These are phyloP conservation scores for Denticeps clupeoides DNA, from an alignment of 2,797 vertebrate species.

Conservation along the genomic window DNA sequence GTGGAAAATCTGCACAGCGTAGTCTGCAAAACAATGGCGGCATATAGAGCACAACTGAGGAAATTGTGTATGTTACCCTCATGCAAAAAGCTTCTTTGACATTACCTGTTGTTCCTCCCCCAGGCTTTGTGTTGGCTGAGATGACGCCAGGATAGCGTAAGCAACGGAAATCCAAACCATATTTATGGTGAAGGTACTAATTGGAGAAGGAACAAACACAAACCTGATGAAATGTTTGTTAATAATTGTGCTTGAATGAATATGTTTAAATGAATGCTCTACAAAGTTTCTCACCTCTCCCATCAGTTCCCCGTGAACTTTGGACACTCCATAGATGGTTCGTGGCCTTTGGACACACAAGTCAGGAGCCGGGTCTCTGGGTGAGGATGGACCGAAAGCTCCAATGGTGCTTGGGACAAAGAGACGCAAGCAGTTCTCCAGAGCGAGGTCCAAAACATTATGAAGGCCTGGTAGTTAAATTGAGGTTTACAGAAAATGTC, in stretches of 20 bases:
- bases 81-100: too few relatives aligned
- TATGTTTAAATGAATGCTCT: too few relatives aligned
- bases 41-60: background rate
- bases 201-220: constrained; percentile 18
- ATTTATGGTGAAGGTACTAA: constrained; percentile 69
- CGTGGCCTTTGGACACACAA: constrained; percentile 66
- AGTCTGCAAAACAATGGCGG: constrained; percentile 42
- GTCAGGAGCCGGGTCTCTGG: constrained; percentile 65
- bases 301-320: constrained; percentile 70
- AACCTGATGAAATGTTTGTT: too few relatives aligned
- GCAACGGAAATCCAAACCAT: constrained; percentile 65
- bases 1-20: constrained; percentile 67
- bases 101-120: constrained; percentile 68
- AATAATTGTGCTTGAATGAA: too few relatives aligned
- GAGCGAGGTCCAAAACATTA: constrained; percentile 64
- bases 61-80: too few relatives aligned
- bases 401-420: constrained; percentile 72
- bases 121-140: constrained; percentile 56
- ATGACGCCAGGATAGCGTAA: constrained; percentile 66
- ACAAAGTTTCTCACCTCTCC: constrained; percentile 51
- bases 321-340: constrained; percentile 71
- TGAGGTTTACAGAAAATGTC: too few relatives aligned
- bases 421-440: constrained; percentile 65
- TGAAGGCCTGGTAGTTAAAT: constrained; percentile 50
- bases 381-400: constrained; percentile 65